These are phyloP conservation scores for Actenoides hombroni DNA, from an alignment of 2,113 vertebrate genomes.

Conservation along the genomic window DNA sequence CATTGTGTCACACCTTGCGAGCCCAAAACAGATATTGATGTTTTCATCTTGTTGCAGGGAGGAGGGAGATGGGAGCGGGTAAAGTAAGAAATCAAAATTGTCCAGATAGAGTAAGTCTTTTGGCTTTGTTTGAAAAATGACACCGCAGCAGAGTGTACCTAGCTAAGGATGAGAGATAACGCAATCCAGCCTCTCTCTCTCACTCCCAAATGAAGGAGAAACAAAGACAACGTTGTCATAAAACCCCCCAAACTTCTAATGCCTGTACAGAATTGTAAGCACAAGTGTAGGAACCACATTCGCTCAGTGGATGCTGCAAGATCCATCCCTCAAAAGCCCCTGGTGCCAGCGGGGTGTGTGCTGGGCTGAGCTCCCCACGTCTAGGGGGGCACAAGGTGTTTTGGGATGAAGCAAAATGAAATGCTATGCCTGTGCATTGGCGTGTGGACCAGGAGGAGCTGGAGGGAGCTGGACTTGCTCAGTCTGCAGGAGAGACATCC, in stretches of 20 bases:
- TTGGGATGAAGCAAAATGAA: not conserved
- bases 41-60: slow-evolving; percentile 46
- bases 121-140: slow-evolving; percentile 46
- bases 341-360: not conserved
- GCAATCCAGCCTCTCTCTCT: not conserved
- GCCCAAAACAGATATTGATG: slow-evolving; percentile 46
- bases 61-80: slow-evolving; percentile 13
- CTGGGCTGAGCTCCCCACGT: fast-evolving
- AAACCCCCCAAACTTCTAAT: not conserved
- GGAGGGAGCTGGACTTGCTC: not conserved
- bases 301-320: not conserved
- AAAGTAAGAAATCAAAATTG: slow-evolving; percentile 38
- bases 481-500: not conserved
- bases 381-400: not conserved
- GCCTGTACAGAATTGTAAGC: not conserved
- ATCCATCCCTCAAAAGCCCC: not conserved
- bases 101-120: slow-evolving; percentile 16
- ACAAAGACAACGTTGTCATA: not conserved
- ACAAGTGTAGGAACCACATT: not conserved
- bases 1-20: slow-evolving; percentile 22
- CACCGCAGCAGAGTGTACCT: not conserved
- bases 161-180: not conserved
- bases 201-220: not conserved
- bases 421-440: not conserved
- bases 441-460: not conserved